Conservation (phyloP, 2,888 invertebrate species). For the Lasioglossum leucozonium region DNA sequence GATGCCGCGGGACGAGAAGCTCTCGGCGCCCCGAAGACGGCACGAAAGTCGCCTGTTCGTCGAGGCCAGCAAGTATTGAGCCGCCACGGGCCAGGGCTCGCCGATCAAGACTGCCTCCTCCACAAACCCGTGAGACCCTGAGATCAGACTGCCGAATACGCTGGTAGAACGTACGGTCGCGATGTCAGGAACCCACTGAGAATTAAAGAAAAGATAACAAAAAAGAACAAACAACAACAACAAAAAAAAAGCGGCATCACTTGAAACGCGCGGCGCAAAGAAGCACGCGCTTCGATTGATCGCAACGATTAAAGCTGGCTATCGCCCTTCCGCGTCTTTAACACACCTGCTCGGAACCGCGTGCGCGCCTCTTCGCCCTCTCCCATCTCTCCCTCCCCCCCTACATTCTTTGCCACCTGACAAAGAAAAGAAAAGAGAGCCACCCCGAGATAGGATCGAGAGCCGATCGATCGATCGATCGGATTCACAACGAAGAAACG, state of each 20-base stretch:
- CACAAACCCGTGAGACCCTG: conserved; percentile 70
- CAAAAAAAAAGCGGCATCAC: conserved; percentile 56
- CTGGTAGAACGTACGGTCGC: conserved; percentile 71
- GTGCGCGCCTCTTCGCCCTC: neutral
- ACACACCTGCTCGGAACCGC: conserved; percentile 3
- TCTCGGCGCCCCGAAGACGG: conserved; percentile 76
- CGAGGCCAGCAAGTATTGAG: conserved; percentile 82
- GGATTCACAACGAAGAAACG: conserved; percentile 35
- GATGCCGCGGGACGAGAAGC: conserved; percentile 73
- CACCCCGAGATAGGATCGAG: neutral
- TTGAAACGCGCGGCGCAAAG: conserved; percentile 59
- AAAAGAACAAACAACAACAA: neutral
- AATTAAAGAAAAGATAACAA: neutral
- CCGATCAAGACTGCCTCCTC: conserved; percentile 83
- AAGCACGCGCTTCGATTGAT: conserved; percentile 68
- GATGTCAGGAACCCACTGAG: conserved; percentile 70
- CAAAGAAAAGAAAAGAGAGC: neutral
- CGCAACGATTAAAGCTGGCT: conserved; percentile 63
- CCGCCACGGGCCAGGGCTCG: conserved; percentile 74
- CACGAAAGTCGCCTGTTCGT: conserved; percentile 76
- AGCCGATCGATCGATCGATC: neutral
- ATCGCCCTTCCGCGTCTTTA: conserved; percentile 37
- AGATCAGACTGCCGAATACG: conserved; percentile 72
- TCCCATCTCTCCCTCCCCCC: no score
- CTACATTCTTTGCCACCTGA: neutral